Conservation (phyloP, 2,888 invertebrate genomes). For the Pteria penguin region DNA sequence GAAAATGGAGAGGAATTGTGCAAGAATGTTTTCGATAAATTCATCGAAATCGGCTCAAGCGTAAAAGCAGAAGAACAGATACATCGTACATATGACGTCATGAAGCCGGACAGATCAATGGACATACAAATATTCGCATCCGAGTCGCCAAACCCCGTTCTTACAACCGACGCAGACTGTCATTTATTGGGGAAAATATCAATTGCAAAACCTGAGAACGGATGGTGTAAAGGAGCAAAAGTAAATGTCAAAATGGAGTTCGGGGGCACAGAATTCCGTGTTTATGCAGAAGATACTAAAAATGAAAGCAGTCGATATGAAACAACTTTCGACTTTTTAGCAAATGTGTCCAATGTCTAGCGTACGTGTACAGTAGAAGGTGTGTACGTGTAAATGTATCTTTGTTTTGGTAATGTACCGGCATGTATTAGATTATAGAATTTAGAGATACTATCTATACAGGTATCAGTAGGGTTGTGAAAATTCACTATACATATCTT, state of each 20-base stretch:
- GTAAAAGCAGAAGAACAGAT: slow-evolving; percentile 23
- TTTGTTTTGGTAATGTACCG: no score
- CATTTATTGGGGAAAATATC: slow-evolving; percentile 33
- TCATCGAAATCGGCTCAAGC: slow-evolving; percentile 34
- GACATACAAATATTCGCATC: slow-evolving; percentile 39
- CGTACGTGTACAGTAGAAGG: no score
- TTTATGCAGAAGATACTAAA: slow-evolving; percentile 34
- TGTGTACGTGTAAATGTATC: no score
- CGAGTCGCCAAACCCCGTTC: slow-evolving; percentile 21
- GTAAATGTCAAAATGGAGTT: slow-evolving; percentile 40
- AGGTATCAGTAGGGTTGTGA: no score
- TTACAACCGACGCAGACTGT: slow-evolving; percentile 39
- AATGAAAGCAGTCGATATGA: slow-evolving; percentile 24
- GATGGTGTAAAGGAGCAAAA: slow-evolving; percentile 37
- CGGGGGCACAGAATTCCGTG: slow-evolving; percentile 46
- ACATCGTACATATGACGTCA: slow-evolving; percentile 26
- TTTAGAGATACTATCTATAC: no score
- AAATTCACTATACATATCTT: no score
- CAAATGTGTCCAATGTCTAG: no score
- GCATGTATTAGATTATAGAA: no score
- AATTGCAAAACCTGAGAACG: slow-evolving; percentile 36
- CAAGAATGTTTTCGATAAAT: slow-evolving; percentile 43
- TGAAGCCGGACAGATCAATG: slow-evolving; percentile 23
- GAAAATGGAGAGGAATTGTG: slow-evolving; percentile 16
- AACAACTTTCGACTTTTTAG: slow-evolving; percentile 43